Percentiles rank a stretch among this genome's conserved stretches.
Evolutionary conservation across 2,888 invertebrate species (phyloP).

Genomic region (Doris montereyensis): DNA sequence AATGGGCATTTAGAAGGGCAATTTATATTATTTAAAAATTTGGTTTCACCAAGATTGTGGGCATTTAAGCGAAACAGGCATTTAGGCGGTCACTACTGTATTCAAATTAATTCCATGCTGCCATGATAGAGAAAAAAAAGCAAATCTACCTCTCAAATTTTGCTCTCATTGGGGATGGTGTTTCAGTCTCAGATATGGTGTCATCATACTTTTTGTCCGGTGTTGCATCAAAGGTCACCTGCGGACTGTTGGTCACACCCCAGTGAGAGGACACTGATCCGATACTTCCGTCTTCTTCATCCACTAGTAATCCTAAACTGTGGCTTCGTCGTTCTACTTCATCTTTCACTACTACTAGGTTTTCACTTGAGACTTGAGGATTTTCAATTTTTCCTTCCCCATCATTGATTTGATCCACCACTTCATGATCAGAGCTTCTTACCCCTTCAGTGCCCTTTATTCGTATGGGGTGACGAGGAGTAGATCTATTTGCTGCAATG

Average conservation of each 20-base stretch:
- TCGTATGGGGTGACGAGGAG: constrained; percentile 32
- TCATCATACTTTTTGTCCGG: background rate
- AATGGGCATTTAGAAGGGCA: no score
- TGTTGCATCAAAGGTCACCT: background rate
- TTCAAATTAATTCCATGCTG: background rate
- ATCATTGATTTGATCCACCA: background rate
- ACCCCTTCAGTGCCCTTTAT: constrained; percentile 38
- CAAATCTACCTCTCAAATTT: background rate
- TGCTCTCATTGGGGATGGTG: background rate
- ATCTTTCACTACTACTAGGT: background rate
- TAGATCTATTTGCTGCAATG: constrained; percentile 36
- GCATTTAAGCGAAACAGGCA: no score
- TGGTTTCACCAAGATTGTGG: no score
- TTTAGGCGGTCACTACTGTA: no score
- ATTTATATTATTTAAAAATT: no score
- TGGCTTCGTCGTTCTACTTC: background rate
- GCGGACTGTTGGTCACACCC: background rate
- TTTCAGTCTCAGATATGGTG: background rate
- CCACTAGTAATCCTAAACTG: background rate
- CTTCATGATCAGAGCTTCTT: constrained; percentile 13
- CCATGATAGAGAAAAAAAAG: background rate
- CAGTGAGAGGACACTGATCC: background rate
- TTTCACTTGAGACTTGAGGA: no score
- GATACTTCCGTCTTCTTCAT: no score
- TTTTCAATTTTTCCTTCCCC: background rate